Conservation (phyloP, 2,797 vertebrate species). For the Liasis olivaceus region DNA sequence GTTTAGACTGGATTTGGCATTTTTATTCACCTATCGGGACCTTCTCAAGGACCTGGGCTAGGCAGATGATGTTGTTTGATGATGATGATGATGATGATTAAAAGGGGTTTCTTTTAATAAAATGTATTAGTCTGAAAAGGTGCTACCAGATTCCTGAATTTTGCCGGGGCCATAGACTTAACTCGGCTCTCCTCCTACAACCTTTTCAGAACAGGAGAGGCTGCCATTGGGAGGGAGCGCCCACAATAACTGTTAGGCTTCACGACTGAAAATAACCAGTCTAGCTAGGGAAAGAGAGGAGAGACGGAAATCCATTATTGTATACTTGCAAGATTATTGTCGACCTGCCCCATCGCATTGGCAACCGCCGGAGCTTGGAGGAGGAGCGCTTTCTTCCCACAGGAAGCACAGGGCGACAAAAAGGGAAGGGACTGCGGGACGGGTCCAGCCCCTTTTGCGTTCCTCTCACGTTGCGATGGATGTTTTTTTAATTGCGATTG, state of each 20-base stretch:
- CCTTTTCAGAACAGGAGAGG: background rate
- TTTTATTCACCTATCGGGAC: background rate
- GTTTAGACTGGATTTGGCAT: background rate
- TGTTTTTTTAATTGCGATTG: conserved; percentile 3
- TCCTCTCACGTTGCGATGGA: conserved; percentile 37
- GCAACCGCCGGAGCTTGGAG: background rate
- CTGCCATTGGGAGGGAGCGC: background rate
- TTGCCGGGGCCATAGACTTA: background rate
- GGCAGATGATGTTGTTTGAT: background rate
- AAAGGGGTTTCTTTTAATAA: background rate
- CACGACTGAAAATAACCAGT: background rate
- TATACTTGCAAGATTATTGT: background rate
- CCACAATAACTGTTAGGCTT: background rate
- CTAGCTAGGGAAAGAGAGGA: background rate
- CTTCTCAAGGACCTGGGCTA: background rate
- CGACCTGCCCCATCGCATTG: background rate
- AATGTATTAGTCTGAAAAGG: background rate
- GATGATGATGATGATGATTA: background rate
- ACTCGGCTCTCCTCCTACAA: background rate
- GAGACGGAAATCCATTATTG: background rate
- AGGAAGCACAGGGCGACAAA: conserved; percentile 55
- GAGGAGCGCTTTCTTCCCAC: conserved; percentile 41
- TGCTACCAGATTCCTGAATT: background rate
- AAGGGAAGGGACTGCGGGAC: conserved; percentile 18
- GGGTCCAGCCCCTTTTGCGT: background rate